Percentiles rank a stretch among this genome's conserved stretches.
Conservation (phyloP, 2,797 vertebrate species). For the Pitangus sulphuratus region DNA sequence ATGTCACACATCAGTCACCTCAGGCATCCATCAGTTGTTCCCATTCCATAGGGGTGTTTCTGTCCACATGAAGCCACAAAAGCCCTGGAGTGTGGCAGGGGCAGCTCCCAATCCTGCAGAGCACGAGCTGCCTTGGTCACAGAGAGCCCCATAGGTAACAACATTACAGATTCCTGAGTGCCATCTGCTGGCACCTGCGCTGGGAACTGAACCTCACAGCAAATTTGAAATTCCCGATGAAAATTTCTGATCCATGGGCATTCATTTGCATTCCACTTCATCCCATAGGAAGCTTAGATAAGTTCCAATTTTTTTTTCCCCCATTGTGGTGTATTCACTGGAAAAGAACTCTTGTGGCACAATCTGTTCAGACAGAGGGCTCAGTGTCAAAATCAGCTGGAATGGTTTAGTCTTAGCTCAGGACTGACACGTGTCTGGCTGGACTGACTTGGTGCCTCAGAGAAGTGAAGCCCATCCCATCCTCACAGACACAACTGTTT, state of each 20-base stretch:
- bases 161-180: conserved; percentile 42
- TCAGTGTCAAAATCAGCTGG: neutral
- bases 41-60: fast-evolving
- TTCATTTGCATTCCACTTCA: neutral
- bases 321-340: neutral
- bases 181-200: conserved; percentile 55
- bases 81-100: neutral
- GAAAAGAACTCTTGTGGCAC: neutral
- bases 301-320: too few relatives aligned
- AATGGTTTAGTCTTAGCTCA: neutral
- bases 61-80: fast-evolving
- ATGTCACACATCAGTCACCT: fast-evolving
- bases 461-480: fast-evolving
- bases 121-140: neutral
- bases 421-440: neutral
- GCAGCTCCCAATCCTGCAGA: neutral
- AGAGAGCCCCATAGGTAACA: neutral
- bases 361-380: neutral
- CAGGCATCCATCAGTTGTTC: neutral
- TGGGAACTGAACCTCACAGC: neutral
- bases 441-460: neutral
- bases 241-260: neutral
- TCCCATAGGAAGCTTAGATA: neutral
- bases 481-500: neutral
- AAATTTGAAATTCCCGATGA: neutral